phyloP scores from a whole-genome alignment of 2,888 invertebrate species.

The Pyrochroa serraticornis region DNA sequence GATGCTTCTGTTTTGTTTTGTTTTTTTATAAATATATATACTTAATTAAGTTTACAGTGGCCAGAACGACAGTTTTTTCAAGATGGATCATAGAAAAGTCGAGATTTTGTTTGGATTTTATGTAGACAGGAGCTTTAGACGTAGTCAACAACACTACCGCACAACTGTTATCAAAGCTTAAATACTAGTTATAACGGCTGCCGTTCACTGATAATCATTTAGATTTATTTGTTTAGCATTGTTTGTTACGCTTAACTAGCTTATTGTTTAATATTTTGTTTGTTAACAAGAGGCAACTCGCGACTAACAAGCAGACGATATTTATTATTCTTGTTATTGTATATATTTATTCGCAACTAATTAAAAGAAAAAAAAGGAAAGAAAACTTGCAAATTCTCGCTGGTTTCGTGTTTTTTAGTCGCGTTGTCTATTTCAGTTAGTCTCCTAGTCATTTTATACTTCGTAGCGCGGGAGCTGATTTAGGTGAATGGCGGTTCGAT shows the following conservation, averaged over 20 bases:
- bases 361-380: no score
- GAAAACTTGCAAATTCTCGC: background rate
- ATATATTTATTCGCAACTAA: background rate
- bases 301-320: slow-evolving; percentile 1
- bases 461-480: slow-evolving; percentile 22
- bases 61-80: slow-evolving; percentile 9
- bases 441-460: slow-evolving; percentile 42
- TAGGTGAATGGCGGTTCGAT: slow-evolving; percentile 46
- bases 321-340: slow-evolving; percentile 20
- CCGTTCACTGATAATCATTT: slow-evolving; percentile 46
- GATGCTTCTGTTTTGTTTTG: slow-evolving; percentile 4
- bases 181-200: slow-evolving; percentile 45
- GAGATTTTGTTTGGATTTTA: slow-evolving; percentile 23
- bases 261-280: slow-evolving; percentile 19
- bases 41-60: background rate
- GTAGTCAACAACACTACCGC: slow-evolving; percentile 46
- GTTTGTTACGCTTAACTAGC: slow-evolving; percentile 37
- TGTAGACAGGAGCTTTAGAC: slow-evolving; percentile 37
- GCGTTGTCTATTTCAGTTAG: slow-evolving; percentile 8
- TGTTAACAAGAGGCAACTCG: slow-evolving; percentile 4
- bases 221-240: slow-evolving; percentile 36
- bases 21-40: background rate
- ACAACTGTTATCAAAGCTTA: slow-evolving; percentile 46
- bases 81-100: slow-evolving; percentile 3
- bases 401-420: slow-evolving; percentile 21